Conservation (phyloP, 2,797 vertebrate species). For the Sebastes reedi region DNA sequence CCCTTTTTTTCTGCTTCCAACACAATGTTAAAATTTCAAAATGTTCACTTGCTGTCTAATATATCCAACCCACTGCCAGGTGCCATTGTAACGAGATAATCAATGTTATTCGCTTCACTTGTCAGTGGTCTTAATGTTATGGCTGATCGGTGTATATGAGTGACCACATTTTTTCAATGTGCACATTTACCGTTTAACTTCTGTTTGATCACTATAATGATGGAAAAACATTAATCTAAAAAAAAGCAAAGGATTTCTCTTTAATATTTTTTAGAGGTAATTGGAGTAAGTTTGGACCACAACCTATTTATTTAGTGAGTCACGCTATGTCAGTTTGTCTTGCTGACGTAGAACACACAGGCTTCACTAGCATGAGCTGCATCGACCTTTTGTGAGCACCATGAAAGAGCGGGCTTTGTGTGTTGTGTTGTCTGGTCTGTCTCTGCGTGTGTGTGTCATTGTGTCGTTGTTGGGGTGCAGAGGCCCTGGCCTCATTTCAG, state of each 20-base stretch:
- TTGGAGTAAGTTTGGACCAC: neutral
- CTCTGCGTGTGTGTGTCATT: neutral
- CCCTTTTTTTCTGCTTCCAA: no score
- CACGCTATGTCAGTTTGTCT: neutral
- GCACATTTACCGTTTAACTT: neutral
- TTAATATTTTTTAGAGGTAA: neutral
- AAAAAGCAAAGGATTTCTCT: neutral
- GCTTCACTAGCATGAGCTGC: neutral
- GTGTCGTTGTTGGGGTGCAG: constrained; percentile 11
- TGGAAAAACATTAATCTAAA: neutral
- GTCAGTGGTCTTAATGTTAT: no score
- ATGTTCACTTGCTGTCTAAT: no score
- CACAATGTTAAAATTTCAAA: no score
- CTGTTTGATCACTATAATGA: neutral
- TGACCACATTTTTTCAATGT: neutral
- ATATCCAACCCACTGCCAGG: no score
- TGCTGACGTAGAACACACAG: neutral
- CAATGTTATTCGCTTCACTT: no score
- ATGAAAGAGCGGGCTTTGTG: constrained; percentile 31
- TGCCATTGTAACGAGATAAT: no score
- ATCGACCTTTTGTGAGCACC: neutral
- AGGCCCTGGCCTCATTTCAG: constrained; percentile 25
- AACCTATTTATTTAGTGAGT: neutral
- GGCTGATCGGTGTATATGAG: no score
- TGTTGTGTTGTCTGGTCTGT: constrained; percentile 4